Conservation (phyloP, 2,888 invertebrate species). For the Mimas tiliae region DNA sequence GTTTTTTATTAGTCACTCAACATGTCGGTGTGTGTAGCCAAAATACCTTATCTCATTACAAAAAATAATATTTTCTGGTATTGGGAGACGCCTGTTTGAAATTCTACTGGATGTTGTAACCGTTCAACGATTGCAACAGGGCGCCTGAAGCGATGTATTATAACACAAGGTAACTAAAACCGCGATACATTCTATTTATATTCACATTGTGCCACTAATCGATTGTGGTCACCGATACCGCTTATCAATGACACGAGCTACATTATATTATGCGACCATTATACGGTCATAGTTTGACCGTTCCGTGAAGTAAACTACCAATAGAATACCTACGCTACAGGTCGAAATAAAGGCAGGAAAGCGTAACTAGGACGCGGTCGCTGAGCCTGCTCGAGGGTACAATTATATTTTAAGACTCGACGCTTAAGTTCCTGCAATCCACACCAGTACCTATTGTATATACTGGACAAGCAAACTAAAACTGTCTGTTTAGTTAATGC, state of each 20-base stretch:
- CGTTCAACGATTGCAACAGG: neutral
- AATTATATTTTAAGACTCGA: too few species aligned
- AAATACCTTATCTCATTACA: neutral
- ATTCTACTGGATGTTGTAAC: neutral
- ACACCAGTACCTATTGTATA: too few species aligned
- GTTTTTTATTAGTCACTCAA: neutral
- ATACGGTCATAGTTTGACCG: conserved; percentile 12
- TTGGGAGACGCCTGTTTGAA: neutral
- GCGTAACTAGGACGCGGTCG: neutral
- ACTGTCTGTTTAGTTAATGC: too few species aligned
- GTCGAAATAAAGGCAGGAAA: neutral
- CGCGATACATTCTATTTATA: conserved; percentile 22
- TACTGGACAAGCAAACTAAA: too few species aligned
- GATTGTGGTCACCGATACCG: conserved; percentile 25
- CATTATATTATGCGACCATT: conserved; percentile 20
- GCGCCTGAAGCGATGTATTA: conserved; percentile 2
- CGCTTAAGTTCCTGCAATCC: too few species aligned
- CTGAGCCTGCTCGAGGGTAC: too few species aligned
- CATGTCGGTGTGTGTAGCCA: neutral
- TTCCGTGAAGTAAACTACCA: neutral
- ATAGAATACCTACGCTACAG: neutral
- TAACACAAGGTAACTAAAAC: conserved; percentile 16
- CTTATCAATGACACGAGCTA: conserved; percentile 24
- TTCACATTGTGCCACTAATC: conserved; percentile 22
- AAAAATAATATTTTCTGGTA: neutral